Base-by-base conservation (phyloP, 2,888 invertebrate species). In the Amblyjoppa proteus region DNA sequence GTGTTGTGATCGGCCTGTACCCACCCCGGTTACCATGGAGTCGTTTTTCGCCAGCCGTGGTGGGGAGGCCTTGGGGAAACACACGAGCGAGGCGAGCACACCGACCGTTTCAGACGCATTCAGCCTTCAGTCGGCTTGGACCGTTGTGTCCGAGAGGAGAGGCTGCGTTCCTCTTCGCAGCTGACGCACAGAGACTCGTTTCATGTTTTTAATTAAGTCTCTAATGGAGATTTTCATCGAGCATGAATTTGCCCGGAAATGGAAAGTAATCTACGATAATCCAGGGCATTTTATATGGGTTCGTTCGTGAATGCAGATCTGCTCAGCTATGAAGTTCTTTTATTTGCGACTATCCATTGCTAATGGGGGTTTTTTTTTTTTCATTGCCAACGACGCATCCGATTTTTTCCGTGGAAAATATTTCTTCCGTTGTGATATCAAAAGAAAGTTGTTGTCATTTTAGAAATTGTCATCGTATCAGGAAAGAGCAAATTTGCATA, bases 1-100 rank as follows among this genome's bases (percentile, higher is more conserved):
- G 78, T 89, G 89, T 90, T 91, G 89, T 89, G 89, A 87, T 89
- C 88, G 85, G 87, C 88, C 45, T 31, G 87, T 90, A 88, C 89
- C 90, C 89, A 89, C 89, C 89, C 90, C 88, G 90, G 92, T 93
- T 92, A 90, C 91, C 90, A 92, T 92, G 91, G 91, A 85, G 87
- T 80, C 82, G 77, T 81, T 83, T 82, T 81, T 76, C 64, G 71
- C 81, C 25, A 70, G 45, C 53, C 64, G 68, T 28, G 64, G 81
- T 49, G 68, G 79, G 73, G 16, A 80, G 45, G 58, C n/a, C 53
- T 61, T 68, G 73, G 71, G 58, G n/a, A 16, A 16, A 25, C 38
- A 53, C 28, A 11, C 31, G 53, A 41, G 74, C 25, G 53, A 38
- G 74, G 13, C 38, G 34, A 38, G 49, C 20, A 71, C 34, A 49